These are phyloP conservation scores for Encarsia formosa DNA, from an alignment of 2,888 invertebrate genomes.

Conservation along the genomic window DNA sequence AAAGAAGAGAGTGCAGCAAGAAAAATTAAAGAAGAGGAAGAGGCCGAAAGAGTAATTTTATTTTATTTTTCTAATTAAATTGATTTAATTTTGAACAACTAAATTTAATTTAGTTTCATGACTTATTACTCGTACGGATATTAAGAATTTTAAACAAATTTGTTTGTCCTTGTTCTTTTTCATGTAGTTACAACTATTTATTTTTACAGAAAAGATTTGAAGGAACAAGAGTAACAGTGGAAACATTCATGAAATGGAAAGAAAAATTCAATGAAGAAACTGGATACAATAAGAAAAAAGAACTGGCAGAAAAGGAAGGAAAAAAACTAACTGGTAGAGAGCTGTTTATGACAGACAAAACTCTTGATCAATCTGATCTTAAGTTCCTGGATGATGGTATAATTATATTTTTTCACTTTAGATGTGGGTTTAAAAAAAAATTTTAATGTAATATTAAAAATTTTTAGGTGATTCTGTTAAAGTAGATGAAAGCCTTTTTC, in stretches of 20 bases:
- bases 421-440: not conserved
- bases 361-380: slow-evolving; percentile 93
- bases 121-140: too few relatives aligned
- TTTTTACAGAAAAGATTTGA: slow-evolving; percentile 78
- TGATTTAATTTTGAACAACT: too few relatives aligned
- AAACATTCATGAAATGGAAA: slow-evolving; percentile 94
- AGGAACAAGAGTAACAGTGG: slow-evolving; percentile 92
- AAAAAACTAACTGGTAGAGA: slow-evolving; percentile 90
- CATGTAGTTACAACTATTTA: slow-evolving; percentile 6
- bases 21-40: slow-evolving; percentile 72
- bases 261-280: slow-evolving; percentile 87
- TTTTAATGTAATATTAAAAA: not conserved
- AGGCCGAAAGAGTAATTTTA: slow-evolving; percentile 72
- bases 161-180: not conserved
- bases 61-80: not conserved
- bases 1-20: slow-evolving; percentile 68
- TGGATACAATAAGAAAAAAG: slow-evolving; percentile 69
- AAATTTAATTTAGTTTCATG: too few relatives aligned
- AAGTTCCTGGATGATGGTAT: slow-evolving; percentile 87
- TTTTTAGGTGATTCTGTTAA: slow-evolving; percentile 71
- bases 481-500: slow-evolving; percentile 90
- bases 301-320: slow-evolving; percentile 66
- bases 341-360: slow-evolving; percentile 87
- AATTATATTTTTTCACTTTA: not conserved
- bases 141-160: not conserved